These are phyloP conservation scores for Aptenodytes forsteri DNA, from an alignment of 2,113 vertebrate species.

Conservation along the genomic window DNA sequence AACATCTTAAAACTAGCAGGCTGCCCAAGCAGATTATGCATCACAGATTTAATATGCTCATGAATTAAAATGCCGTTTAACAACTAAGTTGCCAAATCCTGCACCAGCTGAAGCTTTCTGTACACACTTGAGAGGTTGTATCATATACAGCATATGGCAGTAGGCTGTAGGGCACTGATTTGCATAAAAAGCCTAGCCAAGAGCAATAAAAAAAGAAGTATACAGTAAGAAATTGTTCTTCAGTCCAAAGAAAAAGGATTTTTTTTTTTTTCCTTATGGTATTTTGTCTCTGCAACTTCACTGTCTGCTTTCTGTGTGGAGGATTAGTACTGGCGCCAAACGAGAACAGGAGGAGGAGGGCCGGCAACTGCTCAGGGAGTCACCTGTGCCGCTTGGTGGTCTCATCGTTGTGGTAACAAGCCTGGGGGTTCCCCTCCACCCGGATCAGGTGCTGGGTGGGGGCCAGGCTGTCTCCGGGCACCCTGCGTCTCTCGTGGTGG, in stretches of 20 bases:
- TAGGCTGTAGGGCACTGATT: not conserved
- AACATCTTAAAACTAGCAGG: constrained; percentile 36
- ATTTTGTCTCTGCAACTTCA: not conserved
- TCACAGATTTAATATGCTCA: not conserved
- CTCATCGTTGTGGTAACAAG: no score
- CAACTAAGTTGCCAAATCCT: not conserved
- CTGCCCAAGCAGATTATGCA: constrained; percentile 2
- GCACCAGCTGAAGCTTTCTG: not conserved
- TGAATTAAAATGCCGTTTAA: constrained; percentile 22
- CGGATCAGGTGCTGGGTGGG: no score
- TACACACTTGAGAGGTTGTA: not conserved
- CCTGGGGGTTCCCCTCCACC: no score
- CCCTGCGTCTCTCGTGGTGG: no score
- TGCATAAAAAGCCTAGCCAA: not conserved
- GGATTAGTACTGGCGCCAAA: not conserved
- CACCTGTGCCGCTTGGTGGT: no score
- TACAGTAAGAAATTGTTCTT: not conserved
- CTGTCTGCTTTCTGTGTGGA: not conserved
- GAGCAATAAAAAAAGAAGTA: not conserved
- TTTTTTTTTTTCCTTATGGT: not conserved
- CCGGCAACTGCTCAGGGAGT: no score
- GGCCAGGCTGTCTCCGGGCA: no score
- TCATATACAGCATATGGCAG: not conserved
- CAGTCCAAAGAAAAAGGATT: not conserved
- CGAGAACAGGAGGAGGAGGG: no score